Evolutionary conservation across 2,113 vertebrate genomes (phyloP).

Genomic region (Uria lomvia): DNA sequence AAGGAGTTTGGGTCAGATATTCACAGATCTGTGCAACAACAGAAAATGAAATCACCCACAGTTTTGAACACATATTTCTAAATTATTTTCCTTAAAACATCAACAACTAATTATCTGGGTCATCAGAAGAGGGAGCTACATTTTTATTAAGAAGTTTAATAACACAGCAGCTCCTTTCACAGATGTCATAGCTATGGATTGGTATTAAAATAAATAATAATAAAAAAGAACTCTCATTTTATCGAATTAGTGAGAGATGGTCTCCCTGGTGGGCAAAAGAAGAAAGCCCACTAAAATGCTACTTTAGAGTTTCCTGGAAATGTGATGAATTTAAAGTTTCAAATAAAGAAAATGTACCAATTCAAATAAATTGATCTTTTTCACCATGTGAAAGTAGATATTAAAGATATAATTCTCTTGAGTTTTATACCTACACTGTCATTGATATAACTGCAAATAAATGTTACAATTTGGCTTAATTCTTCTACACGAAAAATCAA

Average conservation of each 20-base stretch:
- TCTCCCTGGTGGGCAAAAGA: neutral
- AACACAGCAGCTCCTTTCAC: neutral
- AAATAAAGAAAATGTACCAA: slow-evolving; percentile 27
- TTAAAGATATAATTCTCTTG: slow-evolving; percentile 12
- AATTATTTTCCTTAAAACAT: neutral
- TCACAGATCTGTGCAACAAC: neutral
- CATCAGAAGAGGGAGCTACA: slow-evolving; percentile 61
- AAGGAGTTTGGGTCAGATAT: neutral
- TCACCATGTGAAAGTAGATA: neutral
- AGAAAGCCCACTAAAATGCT: slow-evolving; percentile 10
- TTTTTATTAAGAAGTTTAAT: slow-evolving; percentile 43
- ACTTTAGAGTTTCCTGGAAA: slow-evolving; percentile 2
- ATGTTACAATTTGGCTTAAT: neutral
- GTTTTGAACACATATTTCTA: neutral
- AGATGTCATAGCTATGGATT: neutral
- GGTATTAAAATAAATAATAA: slow-evolving; percentile 36
- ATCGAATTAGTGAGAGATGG: neutral
- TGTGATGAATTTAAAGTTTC: slow-evolving; percentile 16
- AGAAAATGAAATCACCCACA: neutral
- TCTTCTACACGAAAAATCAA: neutral
- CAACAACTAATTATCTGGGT: slow-evolving; percentile 52
- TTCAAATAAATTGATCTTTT: slow-evolving; percentile 32
- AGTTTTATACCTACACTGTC: neutral
- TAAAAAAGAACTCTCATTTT: neutral
- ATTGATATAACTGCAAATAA: neutral